Conservation (phyloP, 1,140 invertebrate species). For the Mactra quadrangularis region DNA sequence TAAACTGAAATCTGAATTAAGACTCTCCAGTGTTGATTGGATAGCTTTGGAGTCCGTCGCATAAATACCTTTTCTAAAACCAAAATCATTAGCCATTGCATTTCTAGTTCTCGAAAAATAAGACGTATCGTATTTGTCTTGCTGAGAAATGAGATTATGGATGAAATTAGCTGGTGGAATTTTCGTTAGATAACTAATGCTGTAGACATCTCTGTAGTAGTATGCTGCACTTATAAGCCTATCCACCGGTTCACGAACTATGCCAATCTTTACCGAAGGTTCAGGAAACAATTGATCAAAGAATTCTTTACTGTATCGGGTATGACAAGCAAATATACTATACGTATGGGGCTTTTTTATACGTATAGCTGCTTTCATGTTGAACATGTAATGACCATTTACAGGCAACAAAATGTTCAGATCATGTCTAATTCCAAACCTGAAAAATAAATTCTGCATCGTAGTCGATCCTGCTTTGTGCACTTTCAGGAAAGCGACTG, state of each 20-base stretch:
- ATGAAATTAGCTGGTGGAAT: conserved; percentile 50
- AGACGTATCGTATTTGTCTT: conserved; percentile 18
- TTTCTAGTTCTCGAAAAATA: conserved; percentile 38
- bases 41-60: conserved; percentile 7
- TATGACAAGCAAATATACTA: conserved; percentile 53
- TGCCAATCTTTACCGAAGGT: conserved; percentile 65
- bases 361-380: not conserved
- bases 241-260: conserved; percentile 68
- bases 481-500: conserved; percentile 60
- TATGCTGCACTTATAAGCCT: conserved; percentile 64
- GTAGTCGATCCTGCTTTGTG: conserved; percentile 85
- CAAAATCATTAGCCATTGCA: conserved; percentile 42
- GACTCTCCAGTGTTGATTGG: conserved; percentile 31
- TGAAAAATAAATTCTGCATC: conserved; percentile 84
- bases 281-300: conserved; percentile 58
- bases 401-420: conserved; percentile 83
- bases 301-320: conserved; percentile 52
- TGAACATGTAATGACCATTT: conserved; percentile 14
- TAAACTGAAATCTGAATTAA: conserved; percentile 81
- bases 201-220: conserved; percentile 61
- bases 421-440: conserved; percentile 85
- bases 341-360: conserved; percentile 16
- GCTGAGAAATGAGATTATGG: conserved; percentile 40
- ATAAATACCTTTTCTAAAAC: conserved; percentile 9
- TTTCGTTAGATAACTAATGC: conserved; percentile 19